A percentile compares a stretch with the other conserved stretches of the same genome.
These are phyloP conservation scores for Drosophila melanosoma DNA, from an alignment of 2,888 invertebrate genomes.

Conservation along the genomic window DNA sequence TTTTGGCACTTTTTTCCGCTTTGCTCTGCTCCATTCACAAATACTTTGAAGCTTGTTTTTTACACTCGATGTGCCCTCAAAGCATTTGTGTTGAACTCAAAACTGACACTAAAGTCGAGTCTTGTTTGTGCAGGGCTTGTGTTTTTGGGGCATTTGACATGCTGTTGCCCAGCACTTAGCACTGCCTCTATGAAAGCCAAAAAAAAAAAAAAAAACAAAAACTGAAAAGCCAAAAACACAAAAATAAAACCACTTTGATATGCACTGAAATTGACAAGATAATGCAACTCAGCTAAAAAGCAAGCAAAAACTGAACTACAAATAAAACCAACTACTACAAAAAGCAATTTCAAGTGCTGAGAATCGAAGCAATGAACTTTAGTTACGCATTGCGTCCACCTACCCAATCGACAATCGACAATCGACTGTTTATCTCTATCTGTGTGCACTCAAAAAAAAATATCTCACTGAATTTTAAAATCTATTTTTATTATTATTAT, in stretches of 20 bases:
- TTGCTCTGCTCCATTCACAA: constrained; percentile 22
- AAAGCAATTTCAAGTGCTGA: constrained; percentile 53
- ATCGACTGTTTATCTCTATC: not conserved
- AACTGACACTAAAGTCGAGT: not conserved
- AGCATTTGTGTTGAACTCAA: constrained; percentile 9
- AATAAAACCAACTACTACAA: constrained; percentile 26
- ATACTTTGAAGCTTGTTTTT: constrained; percentile 2
- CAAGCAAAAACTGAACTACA: constrained; percentile 3
- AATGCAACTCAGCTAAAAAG: constrained; percentile 11
- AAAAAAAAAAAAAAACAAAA: not conserved
- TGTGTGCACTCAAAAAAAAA: not conserved
- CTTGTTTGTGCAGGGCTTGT: constrained; percentile 36
- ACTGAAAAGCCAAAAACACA: not conserved
- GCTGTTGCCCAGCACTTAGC: constrained; percentile 35
- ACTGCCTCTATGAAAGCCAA: constrained; percentile 11
- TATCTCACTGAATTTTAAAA: not conserved
- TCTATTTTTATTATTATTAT: too few species aligned
- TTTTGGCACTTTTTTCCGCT: constrained; percentile 19
- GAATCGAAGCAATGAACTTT: constrained; percentile 60
- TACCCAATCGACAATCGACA: constrained; percentile 18
- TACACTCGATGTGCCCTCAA: not conserved
- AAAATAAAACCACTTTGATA: constrained; percentile 35
- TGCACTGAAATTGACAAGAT: constrained; percentile 58
- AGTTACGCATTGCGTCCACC: constrained; percentile 29
- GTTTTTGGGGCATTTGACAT: constrained; percentile 43